A percentile compares a stretch with the other conserved stretches of the same genome.
Evolutionary conservation across 2,113 vertebrate species (phyloP).

Genomic region (Ascaphus truei): DNA sequence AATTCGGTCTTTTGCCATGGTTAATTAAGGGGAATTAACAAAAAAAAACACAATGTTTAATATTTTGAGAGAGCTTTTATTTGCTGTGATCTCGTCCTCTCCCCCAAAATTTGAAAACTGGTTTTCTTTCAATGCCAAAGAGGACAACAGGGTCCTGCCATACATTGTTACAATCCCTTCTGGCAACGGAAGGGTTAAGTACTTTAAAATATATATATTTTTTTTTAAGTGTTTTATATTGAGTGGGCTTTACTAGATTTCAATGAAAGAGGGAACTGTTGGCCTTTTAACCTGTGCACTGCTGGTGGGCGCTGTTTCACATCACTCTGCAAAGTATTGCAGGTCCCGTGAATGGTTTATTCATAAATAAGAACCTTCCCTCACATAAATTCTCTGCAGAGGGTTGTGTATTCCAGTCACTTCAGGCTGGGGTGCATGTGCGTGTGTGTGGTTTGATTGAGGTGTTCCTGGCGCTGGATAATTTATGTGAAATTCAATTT

Average conservation of each 20-base stretch:
- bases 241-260: not conserved
- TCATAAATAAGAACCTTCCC: conserved; percentile 29
- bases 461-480: conserved; percentile 30
- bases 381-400: conserved; percentile 26
- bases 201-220: not conserved
- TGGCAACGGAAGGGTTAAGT: not conserved
- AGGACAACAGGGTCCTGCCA: too few species aligned
- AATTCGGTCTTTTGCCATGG: too few species aligned
- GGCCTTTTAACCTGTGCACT: not conserved
- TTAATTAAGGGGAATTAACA: too few species aligned
- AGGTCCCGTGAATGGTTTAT: conserved; percentile 22
- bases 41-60: too few species aligned
- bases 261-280: conserved; percentile 15
- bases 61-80: too few species aligned
- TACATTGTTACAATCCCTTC: too few species aligned
- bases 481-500: conserved; percentile 37
- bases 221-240: conserved; percentile 5
- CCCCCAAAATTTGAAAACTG: too few species aligned
- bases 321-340: not conserved
- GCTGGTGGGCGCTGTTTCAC: not conserved
- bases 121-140: too few species aligned
- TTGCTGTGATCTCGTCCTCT: too few species aligned
- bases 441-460: conserved; percentile 36
- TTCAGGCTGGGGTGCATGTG: conserved; percentile 13
- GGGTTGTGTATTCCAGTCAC: conserved; percentile 29